Evolutionary conservation across 2,113 vertebrate genomes (phyloP).

Genomic region (Nycticebus coucang): DNA sequence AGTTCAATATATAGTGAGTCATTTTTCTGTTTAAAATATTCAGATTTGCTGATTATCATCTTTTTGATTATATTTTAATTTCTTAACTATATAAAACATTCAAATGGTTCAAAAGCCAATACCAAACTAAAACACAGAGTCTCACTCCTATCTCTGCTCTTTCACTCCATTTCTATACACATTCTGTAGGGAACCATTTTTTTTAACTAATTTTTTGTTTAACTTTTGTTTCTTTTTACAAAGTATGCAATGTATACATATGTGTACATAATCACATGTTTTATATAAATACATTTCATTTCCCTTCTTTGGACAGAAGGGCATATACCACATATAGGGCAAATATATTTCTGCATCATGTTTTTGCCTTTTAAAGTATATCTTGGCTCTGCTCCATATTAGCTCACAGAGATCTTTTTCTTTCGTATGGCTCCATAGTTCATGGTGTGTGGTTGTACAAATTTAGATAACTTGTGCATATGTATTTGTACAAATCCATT

Average conservation of each 20-base stretch:
- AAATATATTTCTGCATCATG: background rate
- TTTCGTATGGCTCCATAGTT: background rate
- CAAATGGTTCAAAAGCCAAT: slow-evolving; percentile 17
- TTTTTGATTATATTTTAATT: slow-evolving; percentile 6
- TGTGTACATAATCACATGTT: background rate
- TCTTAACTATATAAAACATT: slow-evolving; percentile 13
- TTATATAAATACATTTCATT: background rate
- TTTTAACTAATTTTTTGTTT: background rate
- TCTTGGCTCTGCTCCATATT: background rate
- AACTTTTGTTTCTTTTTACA: background rate
- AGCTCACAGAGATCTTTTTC: background rate
- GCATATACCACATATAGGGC: background rate
- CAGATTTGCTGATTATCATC: background rate
- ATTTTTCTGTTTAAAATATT: slow-evolving; percentile 39
- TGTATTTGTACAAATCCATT: background rate
- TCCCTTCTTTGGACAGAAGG: slow-evolving; percentile 1
- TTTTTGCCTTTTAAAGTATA: slow-evolving; percentile 39
- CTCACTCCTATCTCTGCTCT: background rate
- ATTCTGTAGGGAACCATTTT: background rate
- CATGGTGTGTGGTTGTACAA: background rate
- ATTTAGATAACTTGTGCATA: background rate
- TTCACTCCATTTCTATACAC: background rate
- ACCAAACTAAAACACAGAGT: background rate
- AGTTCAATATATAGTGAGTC: background rate
- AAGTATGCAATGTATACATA: background rate